Evolutionary conservation across 2,888 invertebrate species (phyloP), one percentile per base, ranked within the genome.

Genomic region (Lottia gigantea): DNA sequence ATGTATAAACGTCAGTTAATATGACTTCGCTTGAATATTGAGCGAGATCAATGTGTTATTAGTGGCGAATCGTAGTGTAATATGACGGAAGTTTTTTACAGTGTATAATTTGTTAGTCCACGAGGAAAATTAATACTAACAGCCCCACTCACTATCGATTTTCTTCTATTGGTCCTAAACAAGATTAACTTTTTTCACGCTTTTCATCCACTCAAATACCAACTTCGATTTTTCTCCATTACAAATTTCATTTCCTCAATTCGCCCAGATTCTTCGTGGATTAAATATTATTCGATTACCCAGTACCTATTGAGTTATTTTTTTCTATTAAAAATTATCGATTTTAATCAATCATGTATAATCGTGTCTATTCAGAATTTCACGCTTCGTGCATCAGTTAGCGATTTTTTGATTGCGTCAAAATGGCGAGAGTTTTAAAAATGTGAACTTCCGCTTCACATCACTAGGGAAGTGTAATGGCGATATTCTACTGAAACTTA

Each of bases 231-330:
- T 40, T 55, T 55, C 23, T 23, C 55, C 14, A 23, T 23, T 55
- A 55, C 55, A 55, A 55, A 55, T 55, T 55, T 55, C 55, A 55
- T 55, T 55, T 55, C 55, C 55, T 55, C 55, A 23, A 55, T 55
- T 23, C 19, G 2, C 40, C 11, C 40, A 40, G 40, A 40, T 40
- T 40, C 19, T 55, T 23, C 55, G 11, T 19, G 23, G 55, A 55
- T 23, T 23, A 23, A 55, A 55, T 23, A 55, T 23, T 55, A 19
- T 23, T 55, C 55, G 55, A 23, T 55, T 55, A 23, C 19, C 55
- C 55, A 55, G 19, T 55, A 23, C 11, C 40, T 40, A 40, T 40
- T 40, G 40, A 40, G 40, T 40, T 40, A 40, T 40, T 40, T 40
- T 40, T 40, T 40, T 40, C 40, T 40, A 40, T 40, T 40, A 40